Base-by-base conservation (phyloP, 23 tunicate species). In the Styela plicata region DNA sequence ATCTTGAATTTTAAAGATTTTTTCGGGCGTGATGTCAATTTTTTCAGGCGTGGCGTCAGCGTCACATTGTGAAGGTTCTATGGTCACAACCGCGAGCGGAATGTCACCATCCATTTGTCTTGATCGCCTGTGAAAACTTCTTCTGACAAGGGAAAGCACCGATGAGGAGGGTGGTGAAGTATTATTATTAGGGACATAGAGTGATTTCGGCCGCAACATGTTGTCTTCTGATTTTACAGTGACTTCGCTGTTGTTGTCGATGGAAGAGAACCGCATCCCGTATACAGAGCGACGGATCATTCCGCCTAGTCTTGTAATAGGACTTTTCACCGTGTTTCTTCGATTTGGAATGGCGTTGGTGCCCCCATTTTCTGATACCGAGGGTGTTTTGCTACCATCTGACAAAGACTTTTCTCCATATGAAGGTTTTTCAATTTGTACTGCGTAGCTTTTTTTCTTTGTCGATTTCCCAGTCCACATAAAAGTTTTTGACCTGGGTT, bases 231-330 rank as follows among this genome's bases (percentile, higher is more conserved):
- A 18, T 24, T 67, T 67, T 29, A 16, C 30, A 29, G 24, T 22
- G 71, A 19, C 22, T 67, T 67, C 71, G 24, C 71, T 19, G 24
- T 29, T 67, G 71, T 29, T 24, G 71, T 67, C 71, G 13, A 44
- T 44, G 7, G 57, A 44, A 27, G 71, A 67, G 71, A 67, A 67
- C 22, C 71, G 19, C 71, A 67, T 1, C 18, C 71, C 71, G 71
- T 67, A 29, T 24, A 67, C 22, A 1, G 71, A 67, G 17, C 24
- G 19, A 0, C 71, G 71, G 16, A 67, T 25, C 30, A 67, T 67
- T 29, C 71, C 71, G 0, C 71, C 71, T 67, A 67, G 16, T 25
- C 31, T 29, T 24, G 31, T 29, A 27, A 67, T 67, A 67, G 71
- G 71, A 22, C 31, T 25, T 29, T 18, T 29, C n/a, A n/a, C n/a